Base-by-base conservation (phyloP, 2,113 vertebrate species). In the Chlamydotis undulata region DNA sequence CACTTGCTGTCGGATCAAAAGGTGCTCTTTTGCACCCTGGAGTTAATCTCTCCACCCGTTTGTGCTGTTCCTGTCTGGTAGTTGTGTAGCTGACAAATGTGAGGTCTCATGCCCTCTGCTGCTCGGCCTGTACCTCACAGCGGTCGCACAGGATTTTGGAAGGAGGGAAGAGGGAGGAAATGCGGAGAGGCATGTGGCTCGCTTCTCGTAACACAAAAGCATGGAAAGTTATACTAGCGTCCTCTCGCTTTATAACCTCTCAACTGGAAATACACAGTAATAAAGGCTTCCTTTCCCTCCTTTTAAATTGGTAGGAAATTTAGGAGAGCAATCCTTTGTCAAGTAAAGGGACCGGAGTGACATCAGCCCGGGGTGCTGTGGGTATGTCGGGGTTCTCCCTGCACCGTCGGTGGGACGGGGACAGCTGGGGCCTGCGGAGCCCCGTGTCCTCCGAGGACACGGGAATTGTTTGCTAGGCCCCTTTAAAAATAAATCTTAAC, bases 101-200 rank as follows among this genome's bases (percentile, higher is more conserved):
- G 56, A 50, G n/a, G 47, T 50, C 17, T 25, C 1, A 0, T 21
- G 19, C 39, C 28, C 29, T 14, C 29, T n/a, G 6, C 17, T 1
- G 9, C 52, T 60, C 1, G 6, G 19, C 31, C 60, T 3, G 4
- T 9, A 24, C 26, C 50, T 31, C 55, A 11, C 19, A 47, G 22
- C 10, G 2, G 14, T 29, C 2, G 3, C 22, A 8, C 0, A 8
- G 67, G 29, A 19, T 15, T 8, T 29, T 50, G 68, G 55, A 61
- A 83, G 23, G 28, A 28, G 49, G 35, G 11, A n/a, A 41, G 21
- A 15, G 21, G 35, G 33, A 28, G 8, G 31, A 22, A 59, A 22
- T 2, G 5, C 2, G 10, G 60, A 55, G 49, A 71, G 37, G 22
- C 9, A 15, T 6, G 10, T 52, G 9, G 28, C 29, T 25, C n/a